A percentile compares a stretch with the other conserved stretches of the same genome.
phyloP scores from a whole-genome alignment of 2,888 invertebrate species.

The Hypsopygia costalis region DNA sequence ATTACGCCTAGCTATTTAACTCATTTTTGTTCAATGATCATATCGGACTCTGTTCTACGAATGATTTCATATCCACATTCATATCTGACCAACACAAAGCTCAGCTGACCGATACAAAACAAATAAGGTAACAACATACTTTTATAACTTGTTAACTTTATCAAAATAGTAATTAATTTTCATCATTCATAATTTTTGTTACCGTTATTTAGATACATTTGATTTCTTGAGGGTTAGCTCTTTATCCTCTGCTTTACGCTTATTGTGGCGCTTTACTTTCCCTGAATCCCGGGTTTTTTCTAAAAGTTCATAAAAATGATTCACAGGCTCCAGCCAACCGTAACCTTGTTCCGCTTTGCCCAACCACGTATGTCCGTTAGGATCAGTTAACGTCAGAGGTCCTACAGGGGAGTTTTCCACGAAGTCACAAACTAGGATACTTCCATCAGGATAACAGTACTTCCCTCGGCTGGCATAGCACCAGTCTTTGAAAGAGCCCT shows the following conservation, averaged over 20 bases:
- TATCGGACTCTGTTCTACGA: too few relatives aligned
- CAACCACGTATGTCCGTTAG: constrained; percentile 76
- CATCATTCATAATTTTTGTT: too few relatives aligned
- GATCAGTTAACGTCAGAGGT: constrained; percentile 63
- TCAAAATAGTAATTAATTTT: too few relatives aligned
- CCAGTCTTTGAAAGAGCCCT: constrained; percentile 71
- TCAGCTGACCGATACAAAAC: too few relatives aligned
- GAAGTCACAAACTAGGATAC: constrained; percentile 68
- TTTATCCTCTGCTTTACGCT: constrained; percentile 5
- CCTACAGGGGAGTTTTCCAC: constrained; percentile 71
- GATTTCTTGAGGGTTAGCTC: not conserved
- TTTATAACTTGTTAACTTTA: too few relatives aligned
- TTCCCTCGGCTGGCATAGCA: constrained; percentile 66
- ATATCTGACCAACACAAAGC: too few relatives aligned
- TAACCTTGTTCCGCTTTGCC: constrained; percentile 61
- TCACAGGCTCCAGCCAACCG: constrained; percentile 60
- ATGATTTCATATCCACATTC: too few relatives aligned
- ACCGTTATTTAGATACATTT: too few relatives aligned
- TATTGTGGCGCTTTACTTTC: constrained; percentile 22
- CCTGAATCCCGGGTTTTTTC: constrained; percentile 34
- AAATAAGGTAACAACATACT: too few relatives aligned
- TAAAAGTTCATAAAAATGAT: constrained; percentile 60
- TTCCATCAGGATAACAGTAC: constrained; percentile 75
- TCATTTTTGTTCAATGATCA: too few relatives aligned
- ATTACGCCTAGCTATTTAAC: too few relatives aligned